A percentile compares a stretch with the other conserved stretches of the same genome.
Evolutionary conservation across 2,797 vertebrate genomes (phyloP).

Genomic region (Darevskia nairensis): DNA sequence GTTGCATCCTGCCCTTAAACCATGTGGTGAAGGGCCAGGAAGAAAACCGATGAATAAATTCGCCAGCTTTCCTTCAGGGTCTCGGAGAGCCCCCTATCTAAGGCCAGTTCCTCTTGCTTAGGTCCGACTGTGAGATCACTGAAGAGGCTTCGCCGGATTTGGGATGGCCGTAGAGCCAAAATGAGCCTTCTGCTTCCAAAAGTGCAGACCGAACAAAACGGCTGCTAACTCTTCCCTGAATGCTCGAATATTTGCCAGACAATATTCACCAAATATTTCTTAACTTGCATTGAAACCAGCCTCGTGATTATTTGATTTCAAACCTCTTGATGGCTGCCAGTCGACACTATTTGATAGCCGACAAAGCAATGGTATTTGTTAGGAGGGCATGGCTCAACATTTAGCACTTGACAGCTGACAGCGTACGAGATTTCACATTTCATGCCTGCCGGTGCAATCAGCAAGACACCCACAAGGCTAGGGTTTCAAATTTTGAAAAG

Average conservation of each 20-base stretch:
- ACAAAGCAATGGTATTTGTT: background rate
- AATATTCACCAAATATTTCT: background rate
- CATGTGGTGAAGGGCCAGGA: no score
- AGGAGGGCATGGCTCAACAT: background rate
- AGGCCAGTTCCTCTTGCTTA: background rate
- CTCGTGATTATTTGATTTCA: background rate
- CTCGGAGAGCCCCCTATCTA: background rate
- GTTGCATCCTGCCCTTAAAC: no score
- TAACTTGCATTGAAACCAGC: background rate
- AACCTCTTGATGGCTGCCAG: background rate
- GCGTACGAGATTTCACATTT: background rate
- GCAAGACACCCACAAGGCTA: background rate
- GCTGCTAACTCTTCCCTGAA: no score
- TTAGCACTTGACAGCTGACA: constrained; percentile 4
- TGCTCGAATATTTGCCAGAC: background rate
- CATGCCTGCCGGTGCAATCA: background rate
- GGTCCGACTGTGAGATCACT: background rate
- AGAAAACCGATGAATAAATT: no score
- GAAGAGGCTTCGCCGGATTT: background rate
- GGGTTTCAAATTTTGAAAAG: background rate
- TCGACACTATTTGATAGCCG: background rate
- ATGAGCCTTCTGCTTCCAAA: background rate
- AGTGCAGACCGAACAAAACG: background rate
- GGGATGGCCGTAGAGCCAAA: background rate
- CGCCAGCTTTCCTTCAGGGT: background rate